phyloP scores from a whole-genome alignment of 1,140 invertebrate species.

The Drosophila sechellia region DNA sequence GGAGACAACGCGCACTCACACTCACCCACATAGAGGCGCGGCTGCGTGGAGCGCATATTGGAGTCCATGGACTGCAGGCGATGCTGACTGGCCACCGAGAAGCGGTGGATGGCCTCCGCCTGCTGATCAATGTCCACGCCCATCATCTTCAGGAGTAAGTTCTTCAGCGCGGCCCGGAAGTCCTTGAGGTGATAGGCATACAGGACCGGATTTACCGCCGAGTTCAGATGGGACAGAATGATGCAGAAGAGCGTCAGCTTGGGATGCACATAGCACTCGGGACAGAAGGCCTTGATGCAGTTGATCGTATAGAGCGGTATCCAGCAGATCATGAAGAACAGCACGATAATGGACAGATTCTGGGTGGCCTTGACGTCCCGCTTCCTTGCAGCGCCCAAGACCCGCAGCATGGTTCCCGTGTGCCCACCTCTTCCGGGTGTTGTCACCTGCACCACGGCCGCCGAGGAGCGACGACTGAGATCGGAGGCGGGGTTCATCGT shows the following conservation, averaged over 20 bases:
- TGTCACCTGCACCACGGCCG: conserved; percentile 68
- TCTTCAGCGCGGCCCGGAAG: conserved; percentile 90
- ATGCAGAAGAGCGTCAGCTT: conserved; percentile 92
- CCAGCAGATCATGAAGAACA: conserved; percentile 97
- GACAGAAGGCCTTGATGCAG: conserved; percentile 93
- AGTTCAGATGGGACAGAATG: conserved; percentile 94
- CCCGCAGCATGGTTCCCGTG: conserved; percentile 88
- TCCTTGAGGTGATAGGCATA: conserved; percentile 96
- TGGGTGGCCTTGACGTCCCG: conserved; percentile 96
- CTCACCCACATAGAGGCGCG: conserved; percentile 83
- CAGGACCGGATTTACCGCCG: conserved; percentile 93
- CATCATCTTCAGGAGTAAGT: conserved; percentile 87
- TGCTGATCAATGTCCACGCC: conserved; percentile 84
- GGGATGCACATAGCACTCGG: conserved; percentile 88
- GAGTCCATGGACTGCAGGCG: conserved; percentile 79
- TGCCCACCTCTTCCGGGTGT: conserved; percentile 54
- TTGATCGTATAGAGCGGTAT: conserved; percentile 96
- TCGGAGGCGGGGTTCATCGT: conserved; percentile 83
- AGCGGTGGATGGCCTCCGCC: conserved; percentile 82
- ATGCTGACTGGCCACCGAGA: conserved; percentile 83
- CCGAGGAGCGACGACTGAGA: conserved; percentile 76
- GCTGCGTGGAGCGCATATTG: conserved; percentile 77
- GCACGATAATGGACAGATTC: conserved; percentile 94
- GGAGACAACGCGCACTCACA: conserved; percentile 70
- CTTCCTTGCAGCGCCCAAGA: conserved; percentile 91